These are phyloP conservation scores for Polia nebulosa DNA, from an alignment of 2,888 invertebrate genomes.

Conservation along the genomic window DNA sequence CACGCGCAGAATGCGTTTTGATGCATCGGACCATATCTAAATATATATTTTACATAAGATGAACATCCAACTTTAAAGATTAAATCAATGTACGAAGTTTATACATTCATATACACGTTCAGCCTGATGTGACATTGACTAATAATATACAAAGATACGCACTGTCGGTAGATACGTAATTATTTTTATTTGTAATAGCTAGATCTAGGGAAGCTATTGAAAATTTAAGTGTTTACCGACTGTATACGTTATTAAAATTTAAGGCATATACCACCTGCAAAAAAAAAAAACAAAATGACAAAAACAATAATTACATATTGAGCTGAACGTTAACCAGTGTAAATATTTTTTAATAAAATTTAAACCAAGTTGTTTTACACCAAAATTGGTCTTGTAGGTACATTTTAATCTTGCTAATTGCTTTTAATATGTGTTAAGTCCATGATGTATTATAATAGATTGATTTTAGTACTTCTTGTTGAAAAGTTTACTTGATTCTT, in stretches of 20 bases:
- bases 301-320: conserved; percentile 8
- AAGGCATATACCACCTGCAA: conserved; percentile 55
- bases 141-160: conserved; percentile 41
- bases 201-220: conserved; percentile 42
- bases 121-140: conserved; percentile 38
- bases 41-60: conserved; percentile 47
- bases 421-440: conserved; percentile 22
- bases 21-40: conserved; percentile 62
- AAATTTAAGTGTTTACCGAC: conserved; percentile 52
- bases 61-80: conserved; percentile 37
- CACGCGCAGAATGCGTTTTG: conserved; percentile 49
- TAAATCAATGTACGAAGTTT: conserved; percentile 38
- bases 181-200: conserved; percentile 52
- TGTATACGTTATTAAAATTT: conserved; percentile 51
- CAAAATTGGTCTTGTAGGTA: conserved; percentile 22
- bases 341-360: conserved; percentile 7
- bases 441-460: conserved; percentile 20
- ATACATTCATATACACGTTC: conserved; percentile 41
- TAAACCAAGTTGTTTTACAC: conserved; percentile 15
- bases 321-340: conserved; percentile 31
- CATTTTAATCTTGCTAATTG: conserved; percentile 23
- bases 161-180: conserved; percentile 55
- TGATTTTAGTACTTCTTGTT: conserved; percentile 17
- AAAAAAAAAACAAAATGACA: not conserved
- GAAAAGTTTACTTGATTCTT: not conserved